Base-by-base conservation (phyloP, 1,140 invertebrate genomes). In the Gonatopus flavifemur region DNA sequence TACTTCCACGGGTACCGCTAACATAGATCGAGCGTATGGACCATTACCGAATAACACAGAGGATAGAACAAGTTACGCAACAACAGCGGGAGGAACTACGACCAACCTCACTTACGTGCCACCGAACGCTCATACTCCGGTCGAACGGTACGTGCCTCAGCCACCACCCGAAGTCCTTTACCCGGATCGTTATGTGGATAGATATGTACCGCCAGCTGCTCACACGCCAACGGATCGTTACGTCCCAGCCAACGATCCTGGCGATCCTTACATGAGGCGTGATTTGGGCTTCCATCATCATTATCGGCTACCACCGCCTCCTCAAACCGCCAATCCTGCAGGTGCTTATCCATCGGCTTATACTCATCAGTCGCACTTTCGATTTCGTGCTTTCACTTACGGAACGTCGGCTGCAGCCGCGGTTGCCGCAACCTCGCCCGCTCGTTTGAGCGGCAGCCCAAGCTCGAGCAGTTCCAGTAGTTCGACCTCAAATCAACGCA, bases 71-170 rank as follows among this genome's bases (percentile, higher is more conserved):
- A 13, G 32, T 20, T 13, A 24, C 31, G 30, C 13, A n/a, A n/a
- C n/a, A 10, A 28, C 41, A n/a, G 41, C 41, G 6, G 25, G 25
- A 28, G 25, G 25, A 28, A 7, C 53, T 13, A 60, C n/a, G 5
- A 41, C 46, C 1, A 64, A 58, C 38, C 53, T 57, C 10, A 76
- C 81, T 36, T 86, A 86, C 49, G 80, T 86, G 46, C 84, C 84
- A 1, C 84, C 84, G 3, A 82, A 83, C 40, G 84, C 84, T 28
- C 85, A 87, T 67, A 83, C 84, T 49, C 85, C 85, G 6, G 85
- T 87, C 35, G 85, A 87, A 69, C 78, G 84, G 53, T 85, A 86
- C 56, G 84, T 86, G 50, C 84, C 84, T 28, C 78, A 82, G 50
- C 83, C 82, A 31, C 80, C 80, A 5, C 80, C 82, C 37, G 76